Evolutionary conservation across 2,113 vertebrate genomes (phyloP), one percentile per base, ranked within the genome.

Genomic region (Machaerirhynchus nigripectus): DNA sequence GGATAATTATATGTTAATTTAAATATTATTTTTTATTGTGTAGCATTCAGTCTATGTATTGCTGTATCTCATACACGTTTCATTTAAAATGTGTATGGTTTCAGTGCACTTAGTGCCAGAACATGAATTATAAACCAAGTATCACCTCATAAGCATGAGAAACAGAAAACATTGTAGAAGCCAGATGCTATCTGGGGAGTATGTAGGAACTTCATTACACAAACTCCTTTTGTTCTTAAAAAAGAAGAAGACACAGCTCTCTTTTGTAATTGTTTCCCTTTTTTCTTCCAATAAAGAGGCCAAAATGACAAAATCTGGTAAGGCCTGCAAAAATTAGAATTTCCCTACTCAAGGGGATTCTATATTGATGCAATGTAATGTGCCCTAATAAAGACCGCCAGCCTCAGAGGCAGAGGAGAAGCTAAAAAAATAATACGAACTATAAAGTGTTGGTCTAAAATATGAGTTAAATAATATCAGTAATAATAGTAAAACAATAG

Each of bases 71-170:
- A 87, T 86, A 42, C 15, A 89, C 57, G 40, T 91, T 93, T 96
- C n/a, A 94, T 90, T 91, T 92, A 91, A 96, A 93, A 55, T 71
- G 20, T 76, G 13, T 70, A 60, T 82, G 24, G 28, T 80, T 96
- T 89, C 49, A 68, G 17, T 24, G 40, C 13, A 40, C 13, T 63
- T 52, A 76, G 11, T 61, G 33, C 19, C 53, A 85, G 40, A 88
- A 69, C 30, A 93, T 56, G 28, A 96, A 95, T 95, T 97, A 88
- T 80, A 96, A 91, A 87, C 50, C 47, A 75, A 80, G 37, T 27
- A 84, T 50, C 73, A 96, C 84, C 56, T 94, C 77, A 22, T 85
- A 96, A 96, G 75, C 88, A 52, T 88, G 37, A 82, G 19, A 95
- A 96, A 79, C 13, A 71, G 11, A 94, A 94, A 40, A 80, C 28